These are phyloP conservation scores for Aethina tumida DNA, from an alignment of 1,140 invertebrate species.

Conservation along the genomic window DNA sequence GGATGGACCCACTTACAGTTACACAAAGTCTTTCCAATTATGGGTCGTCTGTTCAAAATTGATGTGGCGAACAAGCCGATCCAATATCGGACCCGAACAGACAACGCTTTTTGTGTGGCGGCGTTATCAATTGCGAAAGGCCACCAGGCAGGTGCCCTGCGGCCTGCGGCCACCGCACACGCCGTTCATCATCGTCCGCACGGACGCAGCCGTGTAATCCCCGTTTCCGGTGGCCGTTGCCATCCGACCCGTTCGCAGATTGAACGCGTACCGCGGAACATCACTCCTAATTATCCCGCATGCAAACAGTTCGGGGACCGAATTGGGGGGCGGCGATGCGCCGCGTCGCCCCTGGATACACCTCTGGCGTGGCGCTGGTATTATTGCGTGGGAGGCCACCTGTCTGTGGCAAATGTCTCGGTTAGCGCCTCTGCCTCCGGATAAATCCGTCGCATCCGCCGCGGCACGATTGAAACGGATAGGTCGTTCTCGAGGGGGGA, in stretches of 20 bases:
- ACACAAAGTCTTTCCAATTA: too few relatives aligned
- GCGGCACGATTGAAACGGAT: too few relatives aligned
- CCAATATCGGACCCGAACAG: too few relatives aligned
- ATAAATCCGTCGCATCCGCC: constrained; percentile 23
- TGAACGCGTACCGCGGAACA: neutral
- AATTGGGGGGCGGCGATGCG: neutral
- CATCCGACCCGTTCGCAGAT: neutral
- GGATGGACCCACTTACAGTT: too few relatives aligned
- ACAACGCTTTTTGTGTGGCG: too few relatives aligned
- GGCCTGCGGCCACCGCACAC: constrained; percentile 2
- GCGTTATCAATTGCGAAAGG: too few relatives aligned
- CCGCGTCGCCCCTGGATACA: too few relatives aligned
- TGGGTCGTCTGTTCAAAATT: too few relatives aligned
- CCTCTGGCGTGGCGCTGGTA: constrained; percentile 1
- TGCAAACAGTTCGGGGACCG: neutral
- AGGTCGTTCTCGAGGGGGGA: too few relatives aligned
- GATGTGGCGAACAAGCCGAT: too few relatives aligned
- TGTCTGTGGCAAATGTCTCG: constrained; percentile 36
- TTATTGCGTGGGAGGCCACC: constrained; percentile 31
- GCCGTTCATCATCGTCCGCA: too few relatives aligned
- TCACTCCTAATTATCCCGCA: neutral
- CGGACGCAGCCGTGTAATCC: constrained; percentile 2
- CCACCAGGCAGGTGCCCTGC: constrained; percentile 2
- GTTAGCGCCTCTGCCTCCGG: constrained; percentile 23
- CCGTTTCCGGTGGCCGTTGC: neutral